These are phyloP conservation scores for Thecocarcelia acutangulata DNA, from an alignment of 2,888 invertebrate species.

Conservation along the genomic window DNA sequence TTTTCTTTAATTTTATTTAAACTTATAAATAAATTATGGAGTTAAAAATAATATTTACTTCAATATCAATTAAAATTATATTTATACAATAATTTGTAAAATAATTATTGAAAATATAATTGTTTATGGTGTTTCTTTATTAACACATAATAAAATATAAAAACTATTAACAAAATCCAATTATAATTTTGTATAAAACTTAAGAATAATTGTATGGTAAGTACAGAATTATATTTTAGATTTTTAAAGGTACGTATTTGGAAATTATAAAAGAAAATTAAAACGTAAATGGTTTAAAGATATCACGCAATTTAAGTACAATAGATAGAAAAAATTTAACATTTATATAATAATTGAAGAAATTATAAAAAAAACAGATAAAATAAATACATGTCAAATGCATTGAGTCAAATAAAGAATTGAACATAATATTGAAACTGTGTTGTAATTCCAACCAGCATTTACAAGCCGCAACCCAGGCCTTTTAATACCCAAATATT, in stretches of 20 bases:
- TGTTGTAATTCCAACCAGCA: too few relatives aligned
- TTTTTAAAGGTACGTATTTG: conserved; percentile 51
- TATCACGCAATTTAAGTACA: conserved; percentile 67
- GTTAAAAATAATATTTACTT: conserved; percentile 44
- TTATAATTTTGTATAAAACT: conserved; percentile 44
- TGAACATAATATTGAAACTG: background rate
- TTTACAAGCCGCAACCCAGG: too few relatives aligned
- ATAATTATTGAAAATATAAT: conserved; percentile 37
- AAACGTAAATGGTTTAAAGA: conserved; percentile 37
- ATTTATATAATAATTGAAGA: conserved; percentile 27
- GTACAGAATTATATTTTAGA: conserved; percentile 42
- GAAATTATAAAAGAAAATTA: conserved; percentile 17
- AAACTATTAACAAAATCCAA: conserved; percentile 47
- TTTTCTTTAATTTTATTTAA: conserved; percentile 40
- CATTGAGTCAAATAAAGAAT: conserved; percentile 37
- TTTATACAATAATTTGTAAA: conserved; percentile 51
- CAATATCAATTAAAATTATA: conserved; percentile 58
- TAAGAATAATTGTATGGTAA: conserved; percentile 40
- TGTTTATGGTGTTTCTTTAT: conserved; percentile 1
- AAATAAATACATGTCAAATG: conserved; percentile 61
- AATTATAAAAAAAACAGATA: conserved; percentile 19
- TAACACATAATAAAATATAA: conserved; percentile 4
- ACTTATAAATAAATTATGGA: conserved; percentile 43
- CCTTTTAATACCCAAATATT: too few relatives aligned
- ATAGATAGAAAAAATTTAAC: conserved; percentile 9